phyloP scores from a whole-genome alignment of 1,140 invertebrate species.

The Leptopilina clavipes region DNA sequence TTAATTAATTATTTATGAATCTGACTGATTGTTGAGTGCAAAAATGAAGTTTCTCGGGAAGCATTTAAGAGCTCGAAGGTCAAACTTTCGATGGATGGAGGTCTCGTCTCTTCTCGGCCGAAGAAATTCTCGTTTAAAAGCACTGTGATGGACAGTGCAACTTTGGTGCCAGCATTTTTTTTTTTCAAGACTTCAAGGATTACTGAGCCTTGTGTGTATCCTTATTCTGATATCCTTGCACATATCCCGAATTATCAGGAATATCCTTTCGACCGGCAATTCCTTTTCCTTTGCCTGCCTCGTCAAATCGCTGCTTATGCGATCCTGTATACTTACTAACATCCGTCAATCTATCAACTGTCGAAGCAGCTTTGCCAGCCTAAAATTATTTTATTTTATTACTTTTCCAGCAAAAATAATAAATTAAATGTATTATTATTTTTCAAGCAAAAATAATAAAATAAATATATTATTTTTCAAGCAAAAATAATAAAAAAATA shows the following conservation, averaged over 20 bases:
- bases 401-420: neutral
- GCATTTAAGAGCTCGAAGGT: conserved; percentile 15
- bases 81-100: conserved; percentile 11
- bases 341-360: conserved; percentile 92
- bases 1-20: neutral
- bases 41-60: neutral
- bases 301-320: conserved; percentile 91
- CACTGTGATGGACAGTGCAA: conserved; percentile 15
- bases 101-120: neutral
- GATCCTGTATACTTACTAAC: conserved; percentile 93
- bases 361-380: conserved; percentile 80
- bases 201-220: conserved; percentile 80
- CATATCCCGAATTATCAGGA: conserved; percentile 87
- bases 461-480: too few species aligned
- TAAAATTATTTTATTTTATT: conserved; percentile 61
- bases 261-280: conserved; percentile 89
- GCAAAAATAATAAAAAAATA: neutral
- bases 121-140: conserved; percentile 2
- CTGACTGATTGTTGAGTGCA: neutral
- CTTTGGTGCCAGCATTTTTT: conserved; percentile 15
- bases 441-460: neutral
- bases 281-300: conserved; percentile 90
- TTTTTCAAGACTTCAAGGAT: conserved; percentile 36
- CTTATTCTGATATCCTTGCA: conserved; percentile 92
- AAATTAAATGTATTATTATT: too few species aligned